These are phyloP conservation scores for Neoniphon sammara DNA, from an alignment of 2,797 vertebrate species.

Conservation along the genomic window DNA sequence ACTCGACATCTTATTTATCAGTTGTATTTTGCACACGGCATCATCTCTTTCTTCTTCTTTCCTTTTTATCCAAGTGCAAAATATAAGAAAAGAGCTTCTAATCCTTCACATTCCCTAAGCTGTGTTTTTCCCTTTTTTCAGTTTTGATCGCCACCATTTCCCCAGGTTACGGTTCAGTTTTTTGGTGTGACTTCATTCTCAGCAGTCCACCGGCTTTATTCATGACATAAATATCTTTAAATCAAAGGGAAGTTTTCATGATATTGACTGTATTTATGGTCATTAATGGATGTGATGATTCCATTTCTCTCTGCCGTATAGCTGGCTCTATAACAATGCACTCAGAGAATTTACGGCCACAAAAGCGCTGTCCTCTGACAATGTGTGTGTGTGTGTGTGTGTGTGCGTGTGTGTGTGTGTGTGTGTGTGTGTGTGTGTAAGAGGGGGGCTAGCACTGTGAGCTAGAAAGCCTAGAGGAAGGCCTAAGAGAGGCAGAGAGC, in stretches of 20 bases:
- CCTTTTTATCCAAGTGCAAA: not conserved
- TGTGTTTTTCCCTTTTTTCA: not conserved
- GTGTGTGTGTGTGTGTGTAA: conserved; percentile 3
- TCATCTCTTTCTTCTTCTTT: not conserved
- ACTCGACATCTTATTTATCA: not conserved
- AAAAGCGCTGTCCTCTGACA: conserved; percentile 10
- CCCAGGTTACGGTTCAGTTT: not conserved
- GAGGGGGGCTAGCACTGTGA: conserved; percentile 15
- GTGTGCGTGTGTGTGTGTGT: conserved; percentile 8
- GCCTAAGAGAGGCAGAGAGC: conserved; percentile 36
- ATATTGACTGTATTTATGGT: not conserved
- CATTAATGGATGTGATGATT: conserved; percentile 40
- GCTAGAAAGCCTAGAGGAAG: conserved; percentile 40
- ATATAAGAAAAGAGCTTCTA: not conserved
- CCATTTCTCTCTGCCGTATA: conserved; percentile 15
- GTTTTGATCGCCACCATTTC: not conserved
- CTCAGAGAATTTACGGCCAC: not conserved
- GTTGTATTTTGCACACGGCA: not conserved
- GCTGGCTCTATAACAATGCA: conserved; percentile 17
- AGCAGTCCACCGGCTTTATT: not conserved
- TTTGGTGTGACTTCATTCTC: not conserved
- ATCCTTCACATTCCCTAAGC: not conserved
- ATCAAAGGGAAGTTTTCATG: not conserved
- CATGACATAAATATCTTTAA: not conserved
- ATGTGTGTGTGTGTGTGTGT: conserved; percentile 14